Conservation (phyloP, 2,113 vertebrate genomes). For the Cynopterus brachyotis region DNA sequence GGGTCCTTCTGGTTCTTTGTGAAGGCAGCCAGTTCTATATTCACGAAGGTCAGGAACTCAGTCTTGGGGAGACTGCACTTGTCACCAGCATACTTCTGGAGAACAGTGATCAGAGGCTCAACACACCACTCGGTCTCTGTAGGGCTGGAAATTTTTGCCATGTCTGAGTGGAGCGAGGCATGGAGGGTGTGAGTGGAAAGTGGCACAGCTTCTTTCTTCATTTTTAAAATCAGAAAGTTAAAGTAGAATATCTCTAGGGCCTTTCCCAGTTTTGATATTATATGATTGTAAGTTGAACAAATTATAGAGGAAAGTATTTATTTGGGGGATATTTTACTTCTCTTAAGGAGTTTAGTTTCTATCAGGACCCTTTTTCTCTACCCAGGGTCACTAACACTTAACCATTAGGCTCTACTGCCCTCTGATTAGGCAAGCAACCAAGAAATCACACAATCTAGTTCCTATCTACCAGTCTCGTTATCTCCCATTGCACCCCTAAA, state of each 20-base stretch:
- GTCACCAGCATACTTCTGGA: too few relatives aligned
- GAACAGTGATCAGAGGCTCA: too few relatives aligned
- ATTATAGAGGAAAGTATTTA: not conserved
- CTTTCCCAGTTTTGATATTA: not conserved
- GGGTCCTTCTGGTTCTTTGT: too few relatives aligned
- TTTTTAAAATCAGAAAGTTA: conserved; percentile 22
- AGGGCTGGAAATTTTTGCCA: too few relatives aligned
- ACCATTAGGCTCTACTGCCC: not conserved
- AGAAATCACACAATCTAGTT: not conserved
- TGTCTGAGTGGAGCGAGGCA: too few relatives aligned
- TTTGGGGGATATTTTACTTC: not conserved
- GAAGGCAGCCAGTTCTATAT: too few relatives aligned
- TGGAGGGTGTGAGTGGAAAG: too few relatives aligned
- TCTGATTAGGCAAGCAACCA: not conserved
- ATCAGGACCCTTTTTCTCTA: not conserved
- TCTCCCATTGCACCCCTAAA: not conserved
- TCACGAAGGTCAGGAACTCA: too few relatives aligned
- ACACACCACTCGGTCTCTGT: too few relatives aligned
- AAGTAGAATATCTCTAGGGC: not conserved
- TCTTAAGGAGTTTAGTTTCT: not conserved
- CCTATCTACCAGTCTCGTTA: not conserved
- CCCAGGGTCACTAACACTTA: not conserved
- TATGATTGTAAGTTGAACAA: not conserved
- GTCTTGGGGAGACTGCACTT: too few relatives aligned
- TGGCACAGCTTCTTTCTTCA: not conserved